These are phyloP conservation scores for Cyaniris semiargus DNA, from an alignment of 2,888 invertebrate species.

Conservation along the genomic window DNA sequence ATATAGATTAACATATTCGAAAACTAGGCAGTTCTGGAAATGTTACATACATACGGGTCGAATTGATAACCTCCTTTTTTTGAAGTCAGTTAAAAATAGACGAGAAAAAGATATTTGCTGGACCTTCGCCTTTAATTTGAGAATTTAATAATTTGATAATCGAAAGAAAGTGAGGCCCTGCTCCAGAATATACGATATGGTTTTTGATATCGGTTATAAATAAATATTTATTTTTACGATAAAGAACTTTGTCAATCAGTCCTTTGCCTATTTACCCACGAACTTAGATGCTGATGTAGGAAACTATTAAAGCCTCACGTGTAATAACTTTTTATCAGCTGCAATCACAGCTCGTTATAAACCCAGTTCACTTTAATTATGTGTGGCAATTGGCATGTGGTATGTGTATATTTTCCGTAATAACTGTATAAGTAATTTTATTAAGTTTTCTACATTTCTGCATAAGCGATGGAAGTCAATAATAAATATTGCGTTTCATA, in stretches of 20 bases:
- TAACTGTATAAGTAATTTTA: not conserved
- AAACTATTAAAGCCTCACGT: slow-evolving; percentile 4
- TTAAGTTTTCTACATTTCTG: not conserved
- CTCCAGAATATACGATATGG: no score
- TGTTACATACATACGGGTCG: no score
- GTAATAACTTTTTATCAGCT: slow-evolving; percentile 12
- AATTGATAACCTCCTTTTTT: no score
- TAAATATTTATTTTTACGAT: not conserved
- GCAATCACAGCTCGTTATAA: not conserved
- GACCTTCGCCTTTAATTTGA: no score
- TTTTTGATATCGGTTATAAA: no score
- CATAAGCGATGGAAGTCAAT: not conserved
- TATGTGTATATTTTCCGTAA: slow-evolving; percentile 6
- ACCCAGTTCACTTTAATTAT: slow-evolving; percentile 11
- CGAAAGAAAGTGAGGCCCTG: not conserved
- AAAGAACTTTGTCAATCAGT: not conserved
- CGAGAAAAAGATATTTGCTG: no score
- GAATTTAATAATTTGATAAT: no score
- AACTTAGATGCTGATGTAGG: not conserved
- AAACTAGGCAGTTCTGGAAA: no score
- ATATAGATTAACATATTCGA: no score
- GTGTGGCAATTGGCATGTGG: slow-evolving; percentile 1
- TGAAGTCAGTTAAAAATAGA: no score
- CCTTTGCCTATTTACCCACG: not conserved
- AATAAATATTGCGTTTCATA: not conserved